A percentile compares a stretch with the other conserved stretches of the same genome.
These are phyloP conservation scores for Oryzias curvinotus DNA, from an alignment of 2,113 vertebrate species.

Conservation along the genomic window DNA sequence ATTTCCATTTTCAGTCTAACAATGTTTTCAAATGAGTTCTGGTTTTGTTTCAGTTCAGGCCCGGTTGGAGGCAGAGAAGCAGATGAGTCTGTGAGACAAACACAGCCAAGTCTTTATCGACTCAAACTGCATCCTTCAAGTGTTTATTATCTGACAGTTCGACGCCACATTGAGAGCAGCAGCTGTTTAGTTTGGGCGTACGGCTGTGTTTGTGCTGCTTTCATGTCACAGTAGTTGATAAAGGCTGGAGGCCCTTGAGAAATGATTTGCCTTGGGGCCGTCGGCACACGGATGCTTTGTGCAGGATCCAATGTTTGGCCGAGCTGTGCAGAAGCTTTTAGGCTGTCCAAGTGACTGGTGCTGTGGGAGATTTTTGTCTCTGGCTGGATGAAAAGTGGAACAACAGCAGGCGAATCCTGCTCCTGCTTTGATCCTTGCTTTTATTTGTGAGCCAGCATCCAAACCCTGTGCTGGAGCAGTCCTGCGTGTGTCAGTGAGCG, in stretches of 20 bases:
- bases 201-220: neutral
- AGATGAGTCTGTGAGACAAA: too few species aligned
- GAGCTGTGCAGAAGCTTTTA: neutral
- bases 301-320: too few species aligned
- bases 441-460: neutral
- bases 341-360: neutral
- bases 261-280: neutral
- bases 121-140: too few species aligned
- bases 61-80: too few species aligned
- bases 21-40: too few species aligned
- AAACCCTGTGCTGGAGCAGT: neutral
- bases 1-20: too few species aligned
- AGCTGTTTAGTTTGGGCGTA: neutral
- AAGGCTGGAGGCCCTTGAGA: neutral
- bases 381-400: neutral
- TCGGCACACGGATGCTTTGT: neutral
- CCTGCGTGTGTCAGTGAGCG: neutral
- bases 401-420: neutral
- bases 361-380: neutral
- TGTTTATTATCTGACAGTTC: neutral
- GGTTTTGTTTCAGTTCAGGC: too few species aligned
- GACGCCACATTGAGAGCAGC: neutral
- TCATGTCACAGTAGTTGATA: neutral
- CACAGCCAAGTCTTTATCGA: too few species aligned
- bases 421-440: neutral